phyloP scores from a whole-genome alignment of 2,797 vertebrate genomes.

The Crocidura indochinensis region DNA sequence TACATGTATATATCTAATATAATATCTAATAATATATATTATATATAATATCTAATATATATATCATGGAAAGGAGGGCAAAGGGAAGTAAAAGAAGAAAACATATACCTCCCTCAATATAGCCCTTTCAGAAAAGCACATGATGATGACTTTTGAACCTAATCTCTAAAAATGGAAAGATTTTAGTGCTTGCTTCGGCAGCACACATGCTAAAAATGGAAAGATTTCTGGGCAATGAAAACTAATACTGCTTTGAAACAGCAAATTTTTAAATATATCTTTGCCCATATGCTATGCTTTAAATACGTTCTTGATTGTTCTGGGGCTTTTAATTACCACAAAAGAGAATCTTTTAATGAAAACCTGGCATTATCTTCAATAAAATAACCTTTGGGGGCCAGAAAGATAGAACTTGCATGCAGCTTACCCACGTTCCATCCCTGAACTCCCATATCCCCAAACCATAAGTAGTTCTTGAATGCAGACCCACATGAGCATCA shows the following conservation, averaged over 20 bases:
- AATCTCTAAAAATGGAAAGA: constrained; percentile 40
- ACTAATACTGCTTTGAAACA: background rate
- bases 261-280: constrained; percentile 38
- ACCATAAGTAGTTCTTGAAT: no score
- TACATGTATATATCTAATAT: no score
- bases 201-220: constrained; percentile 12
- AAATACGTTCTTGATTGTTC: constrained; percentile 32
- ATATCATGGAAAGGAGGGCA: no score
- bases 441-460: no score
- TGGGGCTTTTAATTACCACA: constrained; percentile 31
- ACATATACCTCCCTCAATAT: constrained; percentile 38
- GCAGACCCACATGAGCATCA: no score
- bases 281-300: constrained; percentile 2
- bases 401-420: no score
- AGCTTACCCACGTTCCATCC: no score
- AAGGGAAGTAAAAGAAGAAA: no score
- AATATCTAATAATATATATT: no score
- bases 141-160: constrained; percentile 48
- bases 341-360: constrained; percentile 50
- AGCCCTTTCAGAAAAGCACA: constrained; percentile 32
- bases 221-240: constrained; percentile 38
- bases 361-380: constrained; percentile 33
- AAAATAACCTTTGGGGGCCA: no score
- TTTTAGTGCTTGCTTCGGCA: background rate
- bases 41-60: no score